Evolutionary conservation across 2,113 vertebrate species (phyloP).

Genomic region (Sebastes schlegelii): DNA sequence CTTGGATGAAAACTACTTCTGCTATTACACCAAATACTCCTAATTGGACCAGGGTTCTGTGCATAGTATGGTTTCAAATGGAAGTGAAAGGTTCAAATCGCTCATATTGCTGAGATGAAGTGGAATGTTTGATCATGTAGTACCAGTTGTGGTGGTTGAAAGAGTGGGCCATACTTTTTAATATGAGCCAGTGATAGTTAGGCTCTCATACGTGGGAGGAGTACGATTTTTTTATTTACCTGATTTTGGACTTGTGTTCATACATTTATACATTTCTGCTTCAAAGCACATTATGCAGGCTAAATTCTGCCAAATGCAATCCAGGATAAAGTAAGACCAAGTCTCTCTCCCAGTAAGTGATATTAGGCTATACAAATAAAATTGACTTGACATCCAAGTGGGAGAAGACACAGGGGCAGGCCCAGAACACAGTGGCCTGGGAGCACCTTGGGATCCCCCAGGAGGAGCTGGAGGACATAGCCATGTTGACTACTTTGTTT

Average conservation of each 20-base stretch:
- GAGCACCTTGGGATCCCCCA: neutral
- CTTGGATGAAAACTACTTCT: slow-evolving; percentile 55
- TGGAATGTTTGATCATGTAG: neutral
- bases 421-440: neutral
- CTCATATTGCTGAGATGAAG: slow-evolving; percentile 37
- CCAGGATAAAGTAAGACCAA: neutral
- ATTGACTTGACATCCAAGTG: neutral
- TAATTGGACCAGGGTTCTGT: slow-evolving; percentile 28
- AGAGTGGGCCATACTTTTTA: neutral
- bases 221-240: neutral
- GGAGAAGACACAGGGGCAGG: neutral
- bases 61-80: slow-evolving; percentile 14
- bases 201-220: neutral
- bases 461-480: neutral
- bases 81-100: slow-evolving; percentile 16
- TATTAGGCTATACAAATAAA: too few species aligned
- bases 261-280: neutral
- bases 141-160: slow-evolving; percentile 3
- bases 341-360: neutral
- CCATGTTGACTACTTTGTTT: neutral
- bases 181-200: neutral
- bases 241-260: neutral
- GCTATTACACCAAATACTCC: slow-evolving; percentile 48
- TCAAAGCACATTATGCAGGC: neutral
- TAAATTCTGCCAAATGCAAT: neutral